Evolutionary conservation across 30 jellyfish, hydroid and myxozoan genomes (phyloP).

Genomic region (Morbakka virulenta): DNA sequence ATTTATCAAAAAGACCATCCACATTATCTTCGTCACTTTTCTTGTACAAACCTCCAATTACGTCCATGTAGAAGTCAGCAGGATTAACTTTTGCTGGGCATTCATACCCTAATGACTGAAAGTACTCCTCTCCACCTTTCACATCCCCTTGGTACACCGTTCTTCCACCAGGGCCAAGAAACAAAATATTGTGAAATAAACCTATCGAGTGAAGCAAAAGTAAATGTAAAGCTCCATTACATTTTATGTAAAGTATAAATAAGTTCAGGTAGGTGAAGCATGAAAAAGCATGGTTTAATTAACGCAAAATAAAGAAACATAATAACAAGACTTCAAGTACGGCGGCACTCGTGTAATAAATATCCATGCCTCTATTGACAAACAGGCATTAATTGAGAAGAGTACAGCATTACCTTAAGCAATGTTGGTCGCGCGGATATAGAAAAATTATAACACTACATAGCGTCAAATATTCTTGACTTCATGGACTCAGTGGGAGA

Average conservation of each 20-base stretch:
- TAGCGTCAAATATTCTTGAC: too few species aligned
- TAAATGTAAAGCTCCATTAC: not conserved
- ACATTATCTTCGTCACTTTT: constrained; percentile 20
- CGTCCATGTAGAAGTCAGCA: constrained; percentile 68
- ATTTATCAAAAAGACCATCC: constrained; percentile 27
- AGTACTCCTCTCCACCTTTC: constrained; percentile 37
- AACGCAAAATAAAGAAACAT: too few species aligned
- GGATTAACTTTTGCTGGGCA: constrained; percentile 57
- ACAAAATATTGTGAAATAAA: constrained; percentile 56
- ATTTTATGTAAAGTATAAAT: not conserved
- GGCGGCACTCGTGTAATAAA: too few species aligned
- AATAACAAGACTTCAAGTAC: too few species aligned
- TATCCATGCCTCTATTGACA: too few species aligned
- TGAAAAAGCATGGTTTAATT: too few species aligned
- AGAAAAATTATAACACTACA: too few species aligned
- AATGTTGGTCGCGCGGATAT: too few species aligned
- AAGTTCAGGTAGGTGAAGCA: not conserved
- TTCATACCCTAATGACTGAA: constrained; percentile 19
- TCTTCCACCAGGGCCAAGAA: constrained; percentile 71
- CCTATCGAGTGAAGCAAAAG: constrained; percentile 12
- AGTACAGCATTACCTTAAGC: too few species aligned
- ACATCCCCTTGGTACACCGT: constrained; percentile 67
- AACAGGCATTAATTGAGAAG: too few species aligned
- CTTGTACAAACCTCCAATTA: constrained; percentile 53
- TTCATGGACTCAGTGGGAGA: too few species aligned